These are phyloP conservation scores for Macrophya alboannulata DNA, from an alignment of 2,888 invertebrate species.

Conservation along the genomic window DNA sequence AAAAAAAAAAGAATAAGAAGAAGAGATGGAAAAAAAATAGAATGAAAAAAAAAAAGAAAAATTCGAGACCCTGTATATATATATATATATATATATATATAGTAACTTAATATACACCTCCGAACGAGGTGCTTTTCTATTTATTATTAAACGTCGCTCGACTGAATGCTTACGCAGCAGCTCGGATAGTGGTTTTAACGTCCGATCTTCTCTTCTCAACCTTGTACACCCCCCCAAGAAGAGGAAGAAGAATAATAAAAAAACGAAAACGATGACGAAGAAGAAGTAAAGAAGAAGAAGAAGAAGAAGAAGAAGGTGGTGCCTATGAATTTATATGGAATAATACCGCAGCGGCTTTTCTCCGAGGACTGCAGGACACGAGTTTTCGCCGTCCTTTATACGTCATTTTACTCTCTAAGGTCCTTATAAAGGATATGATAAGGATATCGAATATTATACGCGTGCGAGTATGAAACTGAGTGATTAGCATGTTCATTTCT, in stretches of 20 bases:
- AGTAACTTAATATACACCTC: conserved; percentile 27
- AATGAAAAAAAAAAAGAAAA: conserved; percentile 2
- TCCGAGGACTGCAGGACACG: background rate
- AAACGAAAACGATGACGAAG: background rate
- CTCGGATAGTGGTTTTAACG: conserved; percentile 2
- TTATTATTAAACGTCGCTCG: conserved; percentile 33
- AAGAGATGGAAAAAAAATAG: background rate
- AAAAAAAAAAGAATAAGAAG: background rate
- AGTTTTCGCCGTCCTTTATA: background rate
- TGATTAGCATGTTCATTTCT: background rate
- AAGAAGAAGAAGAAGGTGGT: background rate
- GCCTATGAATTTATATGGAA: conserved; percentile 50
- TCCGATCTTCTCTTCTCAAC: background rate
- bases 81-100: too few relatives aligned
- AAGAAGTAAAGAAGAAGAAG: background rate
- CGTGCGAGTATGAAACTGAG: background rate
- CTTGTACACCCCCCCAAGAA: background rate
- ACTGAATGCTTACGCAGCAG: conserved; percentile 13
- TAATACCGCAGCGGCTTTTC: conserved; percentile 31
- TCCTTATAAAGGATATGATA: background rate
- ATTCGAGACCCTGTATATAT: background rate
- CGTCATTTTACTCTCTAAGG: background rate
- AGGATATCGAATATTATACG: background rate
- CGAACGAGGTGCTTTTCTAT: background rate
- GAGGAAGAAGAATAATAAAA: background rate